A percentile compares a stretch with the other conserved stretches of the same genome.
Evolutionary conservation across 2,797 vertebrate genomes (phyloP).

Genomic region (Sardinella longiceps): DNA sequence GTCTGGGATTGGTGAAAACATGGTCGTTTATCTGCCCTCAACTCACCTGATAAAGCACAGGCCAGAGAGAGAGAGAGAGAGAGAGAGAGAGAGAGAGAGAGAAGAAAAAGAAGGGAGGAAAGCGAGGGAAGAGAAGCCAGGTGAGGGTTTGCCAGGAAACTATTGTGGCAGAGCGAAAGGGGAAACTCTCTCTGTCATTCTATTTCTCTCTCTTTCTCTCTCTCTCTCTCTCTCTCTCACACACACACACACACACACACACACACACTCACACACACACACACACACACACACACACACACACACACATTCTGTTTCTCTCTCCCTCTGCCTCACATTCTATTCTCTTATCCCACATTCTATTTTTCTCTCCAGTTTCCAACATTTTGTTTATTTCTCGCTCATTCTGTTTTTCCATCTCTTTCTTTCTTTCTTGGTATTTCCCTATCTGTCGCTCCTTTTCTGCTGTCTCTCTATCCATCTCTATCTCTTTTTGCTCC

Average conservation of each 20-base stretch:
- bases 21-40: constrained; percentile 34
- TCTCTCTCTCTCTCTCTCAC: background rate
- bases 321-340: background rate
- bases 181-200: constrained; percentile 43
- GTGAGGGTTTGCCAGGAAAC: constrained; percentile 46
- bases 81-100: background rate
- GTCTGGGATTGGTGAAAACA: constrained; percentile 30
- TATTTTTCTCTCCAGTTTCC: background rate
- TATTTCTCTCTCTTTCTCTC: background rate
- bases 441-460: background rate
- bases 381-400: background rate
- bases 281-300: no score
- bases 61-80: constrained; percentile 36
- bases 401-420: background rate
- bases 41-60: constrained; percentile 36
- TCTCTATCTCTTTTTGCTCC: background rate
- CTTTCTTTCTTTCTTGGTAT: background rate
- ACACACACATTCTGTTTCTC: constrained; percentile 5
- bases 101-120: background rate
- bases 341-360: background rate
- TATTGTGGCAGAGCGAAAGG: constrained; percentile 43
- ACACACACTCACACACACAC: no score
- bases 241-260: no score
- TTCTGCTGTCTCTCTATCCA: background rate
- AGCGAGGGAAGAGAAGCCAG: constrained; percentile 13